These are phyloP conservation scores for Rhamphomyia laevipes DNA, from an alignment of 2,888 invertebrate species.

Conservation along the genomic window DNA sequence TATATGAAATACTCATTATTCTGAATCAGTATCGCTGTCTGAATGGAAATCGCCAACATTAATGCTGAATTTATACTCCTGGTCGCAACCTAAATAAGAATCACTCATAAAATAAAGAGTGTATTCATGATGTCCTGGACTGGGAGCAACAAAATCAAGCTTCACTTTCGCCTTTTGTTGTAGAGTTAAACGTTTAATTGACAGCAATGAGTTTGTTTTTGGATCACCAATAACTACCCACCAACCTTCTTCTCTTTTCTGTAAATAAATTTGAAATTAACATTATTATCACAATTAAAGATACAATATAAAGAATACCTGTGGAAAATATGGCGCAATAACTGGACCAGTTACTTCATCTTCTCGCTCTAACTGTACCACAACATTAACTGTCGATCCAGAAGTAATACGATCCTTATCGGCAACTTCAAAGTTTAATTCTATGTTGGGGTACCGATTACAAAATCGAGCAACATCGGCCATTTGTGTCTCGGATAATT, in stretches of 20 bases:
- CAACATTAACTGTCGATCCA: slow-evolving; percentile 79
- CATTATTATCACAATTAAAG: neutral
- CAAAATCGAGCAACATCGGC: slow-evolving; percentile 98
- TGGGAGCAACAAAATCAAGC: slow-evolving; percentile 74
- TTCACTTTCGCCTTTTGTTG: slow-evolving; percentile 81
- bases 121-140: slow-evolving; percentile 78
- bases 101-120: slow-evolving; percentile 99
- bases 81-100: slow-evolving; percentile 97
- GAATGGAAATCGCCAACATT: slow-evolving; percentile 67
- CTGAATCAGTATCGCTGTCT: slow-evolving; percentile 45
- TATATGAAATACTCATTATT: too few species aligned
- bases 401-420: slow-evolving; percentile 67
- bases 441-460: slow-evolving; percentile 97
- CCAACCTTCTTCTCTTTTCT: slow-evolving; percentile 88
- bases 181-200: slow-evolving; percentile 91
- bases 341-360: slow-evolving; percentile 96
- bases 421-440: slow-evolving; percentile 81
- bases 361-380: slow-evolving; percentile 87
- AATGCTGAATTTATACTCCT: slow-evolving; percentile 90
- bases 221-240: slow-evolving; percentile 99
- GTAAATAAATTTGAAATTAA: neutral
- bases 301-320: slow-evolving; percentile 43
- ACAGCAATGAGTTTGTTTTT: slow-evolving; percentile 82
- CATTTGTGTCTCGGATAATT: slow-evolving; percentile 79
- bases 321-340: slow-evolving; percentile 96